Evolutionary conservation across 2,888 invertebrate species (phyloP), one percentile per base, ranked within the genome.

Genomic region (Acronicta aceris): DNA sequence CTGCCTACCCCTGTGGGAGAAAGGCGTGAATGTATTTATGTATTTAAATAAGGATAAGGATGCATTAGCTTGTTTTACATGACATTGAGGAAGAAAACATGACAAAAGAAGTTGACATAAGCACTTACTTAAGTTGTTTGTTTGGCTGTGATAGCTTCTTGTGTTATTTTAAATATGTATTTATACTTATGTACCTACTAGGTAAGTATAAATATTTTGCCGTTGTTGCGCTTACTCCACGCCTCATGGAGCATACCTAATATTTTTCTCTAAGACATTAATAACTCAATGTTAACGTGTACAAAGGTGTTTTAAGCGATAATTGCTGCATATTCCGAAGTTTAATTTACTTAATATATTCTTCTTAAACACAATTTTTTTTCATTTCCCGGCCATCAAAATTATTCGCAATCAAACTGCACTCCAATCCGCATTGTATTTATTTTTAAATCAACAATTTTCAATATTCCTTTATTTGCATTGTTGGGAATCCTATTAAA

Each of bases 41-140:
- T n/a, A n/a, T n/a, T n/a, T n/a, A n/a, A n/a, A n/a, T n/a, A 64
- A 49, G 54, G 25, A 49, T 46, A 1, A 21, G 8, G 12, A 27
- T 47, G 15, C 42, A 21, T 12, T 41, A 47, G 17, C 48, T 60
- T 60, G 10, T 42, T 66, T 25, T 12, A 33, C 33, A 13, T n/a
- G 21, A n/a, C 6, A 38, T n/a, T 6, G 6, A n/a, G n/a, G 13
- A 36, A 36, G 13, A n/a, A n/a, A n/a, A 38, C 7, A 38, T 6
- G 5, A 5, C n/a, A 5, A 5, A n/a, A 38, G n/a, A 38, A n/a
- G 13, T n/a, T 38, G 5, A 36, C 12, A 0, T 36, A 36, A 13
- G 12, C 36, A 13, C 36, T 13, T 27, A 27, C 7, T 5, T 6
- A 7, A 7, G 5, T 6, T 27, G 27, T 27, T 7, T 7, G 7